These are phyloP conservation scores for Etheostoma nigrum DNA, from an alignment of 2,797 vertebrate genomes.

Conservation along the genomic window DNA sequence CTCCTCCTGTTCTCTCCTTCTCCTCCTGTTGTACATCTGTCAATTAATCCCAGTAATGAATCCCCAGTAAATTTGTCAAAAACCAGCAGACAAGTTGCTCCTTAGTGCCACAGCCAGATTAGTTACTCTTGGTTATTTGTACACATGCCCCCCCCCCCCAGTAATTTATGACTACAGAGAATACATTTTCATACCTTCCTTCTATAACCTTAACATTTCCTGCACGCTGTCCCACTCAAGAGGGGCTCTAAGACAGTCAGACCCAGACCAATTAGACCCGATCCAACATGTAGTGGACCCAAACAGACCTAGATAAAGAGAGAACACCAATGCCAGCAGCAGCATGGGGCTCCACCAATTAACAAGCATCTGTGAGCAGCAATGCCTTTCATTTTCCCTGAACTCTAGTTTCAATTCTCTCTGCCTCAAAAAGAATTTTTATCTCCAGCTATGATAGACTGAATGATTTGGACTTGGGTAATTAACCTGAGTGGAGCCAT, in stretches of 20 bases:
- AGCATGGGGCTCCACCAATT: constrained; percentile 3
- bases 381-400: neutral
- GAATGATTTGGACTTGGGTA: constrained; percentile 2
- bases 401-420: neutral
- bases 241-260: neutral
- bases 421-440: neutral
- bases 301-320: neutral
- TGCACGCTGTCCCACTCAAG: neutral
- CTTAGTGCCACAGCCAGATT: neutral
- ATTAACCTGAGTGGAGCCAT: neutral
- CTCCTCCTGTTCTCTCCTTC: neutral
- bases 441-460: neutral
- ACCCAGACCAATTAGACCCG: neutral
- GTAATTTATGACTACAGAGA: constrained; percentile 13
- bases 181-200: neutral
- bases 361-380: neutral
- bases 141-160: constrained; percentile 7
- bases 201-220: neutral
- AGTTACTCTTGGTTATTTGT: neutral
- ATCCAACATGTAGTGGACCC: constrained; percentile 3
- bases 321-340: neutral
- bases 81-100: constrained; percentile 5
- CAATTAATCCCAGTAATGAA: constrained; percentile 17
- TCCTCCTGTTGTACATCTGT: neutral
- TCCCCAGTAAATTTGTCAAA: neutral